Evolutionary conservation across 2,888 invertebrate species (phyloP), one percentile per base, ranked within the genome.

Genomic region (Pammene aurita): DNA sequence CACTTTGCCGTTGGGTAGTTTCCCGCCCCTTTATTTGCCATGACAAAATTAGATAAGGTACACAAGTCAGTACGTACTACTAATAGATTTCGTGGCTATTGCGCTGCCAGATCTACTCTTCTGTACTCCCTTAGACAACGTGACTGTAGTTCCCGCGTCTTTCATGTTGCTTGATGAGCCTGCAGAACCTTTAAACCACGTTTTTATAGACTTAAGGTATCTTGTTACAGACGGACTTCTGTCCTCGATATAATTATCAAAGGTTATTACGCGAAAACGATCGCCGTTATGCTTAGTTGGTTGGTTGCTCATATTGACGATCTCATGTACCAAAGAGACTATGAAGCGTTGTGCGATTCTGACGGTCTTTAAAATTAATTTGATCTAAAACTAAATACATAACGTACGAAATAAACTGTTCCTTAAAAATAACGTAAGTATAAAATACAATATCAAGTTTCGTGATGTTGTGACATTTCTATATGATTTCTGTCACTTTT

Each of bases 381-480:
- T 42, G 34, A 42, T 50, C 58, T 63, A 68, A 50, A 64, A 64
- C 44, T 57, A 64, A 64, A 63, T 64, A 64, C 63, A 64, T 68
- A 14, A 44, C 68, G 57, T 57, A 58, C 14, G 56, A 68, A 63
- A 16, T 68, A 58, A 64, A 63, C n/a, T 44, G 50, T 50, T 63
- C 50, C 63, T 68, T 57, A 42, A 68, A 50, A 68, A 58, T 44
- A 57, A 44, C 52, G 26, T 26, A 26, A 26, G 26, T 26, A 26
- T 26, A 26, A 35, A 50, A 64, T 35, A 68, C 52, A 9, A 54
- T 44, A 41, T 44, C 52, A 63, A 54, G 34, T 26, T 58, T 16
- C 18, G 57, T 48, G 41, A 41, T 34, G 50, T 50, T 50, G 50
- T 50, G 50, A 50, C 50, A 50, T 18, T 50, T 50, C 13, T 50